Evolutionary conservation across 2,888 invertebrate genomes (phyloP), one percentile per base, ranked within the genome.

Genomic region (Brenthis ino): DNA sequence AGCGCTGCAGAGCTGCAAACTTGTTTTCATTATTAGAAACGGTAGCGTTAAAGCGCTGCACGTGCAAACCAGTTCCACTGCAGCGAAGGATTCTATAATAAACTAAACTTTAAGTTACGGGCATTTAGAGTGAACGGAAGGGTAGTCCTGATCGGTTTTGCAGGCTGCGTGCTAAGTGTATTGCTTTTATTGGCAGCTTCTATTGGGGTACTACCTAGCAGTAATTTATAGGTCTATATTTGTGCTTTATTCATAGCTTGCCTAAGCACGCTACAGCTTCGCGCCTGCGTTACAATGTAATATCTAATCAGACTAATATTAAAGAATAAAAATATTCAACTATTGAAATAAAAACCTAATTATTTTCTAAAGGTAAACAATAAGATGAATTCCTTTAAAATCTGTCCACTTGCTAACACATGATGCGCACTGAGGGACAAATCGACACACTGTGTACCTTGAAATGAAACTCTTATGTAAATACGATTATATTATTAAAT

Each of bases 81-180:
- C 74, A 54, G 69, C 72, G 72, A 71, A 71, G 68, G 76, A 71
- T 80, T 78, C 75, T 73, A 75, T 77, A 78, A 80, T 79, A 82
- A 81, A 85, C 75, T 84, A 82, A 81, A 85, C 75, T 84, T 81
- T 83, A 82, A 82, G 77, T 78, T 79, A 75, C 77, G 69, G 72
- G 76, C 75, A 76, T 75, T 85, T 80, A 80, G 80, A 75, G 76
- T 77, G 78, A 80, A 80, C 74, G 72, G 79, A 61, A 67, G 66
- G 72, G 73, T 77, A 75, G 75, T 73, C 71, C 71, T 74, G 79
- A 82, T 83, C 80, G 79, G 80, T 74, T 78, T 79, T 76, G 79
- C 79, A 77, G 80, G 78, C 78, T 76, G 70, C 69, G 73, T 77
- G 77, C 72, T 70, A 70, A 79, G 80, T 80, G 77, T 77, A 81